A percentile compares a stretch with the other conserved stretches of the same genome.
Evolutionary conservation across 2,113 vertebrate species (phyloP).

Genomic region (Halichoeres trimaculatus): DNA sequence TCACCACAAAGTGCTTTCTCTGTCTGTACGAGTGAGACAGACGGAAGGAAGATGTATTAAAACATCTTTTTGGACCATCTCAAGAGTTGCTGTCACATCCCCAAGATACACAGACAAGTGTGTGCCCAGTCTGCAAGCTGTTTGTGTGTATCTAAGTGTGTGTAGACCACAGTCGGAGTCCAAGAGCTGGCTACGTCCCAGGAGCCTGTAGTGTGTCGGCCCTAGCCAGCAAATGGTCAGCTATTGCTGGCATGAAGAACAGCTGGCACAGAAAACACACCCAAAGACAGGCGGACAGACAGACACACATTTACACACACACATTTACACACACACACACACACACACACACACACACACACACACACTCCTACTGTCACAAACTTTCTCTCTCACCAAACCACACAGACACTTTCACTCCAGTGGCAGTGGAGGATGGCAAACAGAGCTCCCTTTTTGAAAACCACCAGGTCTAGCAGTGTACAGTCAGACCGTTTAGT

Average conservation of each 20-base stretch:
- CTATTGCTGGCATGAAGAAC: constrained; percentile 67
- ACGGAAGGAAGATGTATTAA: constrained; percentile 41
- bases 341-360: constrained; percentile 23
- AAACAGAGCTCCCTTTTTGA: constrained; percentile 19
- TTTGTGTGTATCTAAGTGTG: constrained; percentile 23
- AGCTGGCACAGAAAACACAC: constrained; percentile 60
- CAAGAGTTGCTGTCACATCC: constrained; percentile 48
- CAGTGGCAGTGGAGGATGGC: constrained; percentile 27
- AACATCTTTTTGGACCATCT: constrained; percentile 60
- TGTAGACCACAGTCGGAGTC: constrained; percentile 49
- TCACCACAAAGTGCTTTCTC: constrained; percentile 43
- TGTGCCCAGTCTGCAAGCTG: constrained; percentile 34
- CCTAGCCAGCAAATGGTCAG: constrained; percentile 70
- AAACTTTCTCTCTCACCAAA: constrained; percentile 46
- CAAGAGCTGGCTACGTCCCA: constrained; percentile 55
- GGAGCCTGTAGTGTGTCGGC: constrained; percentile 53
- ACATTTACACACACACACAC: constrained; percentile 22
- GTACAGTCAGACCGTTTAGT: constrained; percentile 45
- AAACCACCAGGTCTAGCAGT: constrained; percentile 41
- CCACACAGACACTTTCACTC: constrained; percentile 55
- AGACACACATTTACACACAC: constrained; percentile 17
- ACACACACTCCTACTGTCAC: constrained; percentile 13
- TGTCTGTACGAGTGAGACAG: constrained; percentile 35
- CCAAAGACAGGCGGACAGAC: constrained; percentile 18
- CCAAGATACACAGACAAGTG: constrained; percentile 55